phyloP scores from a whole-genome alignment of 1,140 invertebrate species.

The Proales similis region DNA sequence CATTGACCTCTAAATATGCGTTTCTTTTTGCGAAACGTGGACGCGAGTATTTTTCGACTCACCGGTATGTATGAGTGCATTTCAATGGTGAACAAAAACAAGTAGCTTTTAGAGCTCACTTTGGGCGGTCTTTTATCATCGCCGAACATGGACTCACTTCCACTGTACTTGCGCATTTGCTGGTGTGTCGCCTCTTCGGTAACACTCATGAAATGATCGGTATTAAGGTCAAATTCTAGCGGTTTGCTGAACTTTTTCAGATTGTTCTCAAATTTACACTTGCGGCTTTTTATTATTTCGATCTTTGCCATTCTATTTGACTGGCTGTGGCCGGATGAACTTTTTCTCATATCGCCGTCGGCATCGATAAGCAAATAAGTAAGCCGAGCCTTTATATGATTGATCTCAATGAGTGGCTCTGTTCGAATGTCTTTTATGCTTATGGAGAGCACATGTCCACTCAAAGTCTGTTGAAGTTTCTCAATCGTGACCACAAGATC shows the following conservation, averaged over 20 bases:
- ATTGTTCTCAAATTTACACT: constrained; percentile 36
- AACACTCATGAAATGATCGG: constrained; percentile 18
- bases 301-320: constrained; percentile 13
- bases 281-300: constrained; percentile 10
- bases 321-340: not conserved
- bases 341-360: not conserved
- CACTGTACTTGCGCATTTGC: constrained; percentile 23
- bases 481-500: constrained; percentile 12
- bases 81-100: constrained; percentile 31
- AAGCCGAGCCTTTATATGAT: constrained; percentile 18
- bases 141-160: not conserved
- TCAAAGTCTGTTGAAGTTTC: constrained; percentile 23
- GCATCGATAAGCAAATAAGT: constrained; percentile 23
- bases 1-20: constrained; percentile 34
- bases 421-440: constrained; percentile 6
- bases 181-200: constrained; percentile 24
- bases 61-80: constrained; percentile 33
- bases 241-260: constrained; percentile 32
- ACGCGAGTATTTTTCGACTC: constrained; percentile 31
- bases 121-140: not conserved
- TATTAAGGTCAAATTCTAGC: constrained; percentile 22
- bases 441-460: constrained; percentile 22
- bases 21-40: constrained; percentile 33
- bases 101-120: not conserved
- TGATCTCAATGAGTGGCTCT: constrained; percentile 25